Evolutionary conservation across 2,113 vertebrate species (phyloP).

Genomic region (Puntigrus tetrazona): DNA sequence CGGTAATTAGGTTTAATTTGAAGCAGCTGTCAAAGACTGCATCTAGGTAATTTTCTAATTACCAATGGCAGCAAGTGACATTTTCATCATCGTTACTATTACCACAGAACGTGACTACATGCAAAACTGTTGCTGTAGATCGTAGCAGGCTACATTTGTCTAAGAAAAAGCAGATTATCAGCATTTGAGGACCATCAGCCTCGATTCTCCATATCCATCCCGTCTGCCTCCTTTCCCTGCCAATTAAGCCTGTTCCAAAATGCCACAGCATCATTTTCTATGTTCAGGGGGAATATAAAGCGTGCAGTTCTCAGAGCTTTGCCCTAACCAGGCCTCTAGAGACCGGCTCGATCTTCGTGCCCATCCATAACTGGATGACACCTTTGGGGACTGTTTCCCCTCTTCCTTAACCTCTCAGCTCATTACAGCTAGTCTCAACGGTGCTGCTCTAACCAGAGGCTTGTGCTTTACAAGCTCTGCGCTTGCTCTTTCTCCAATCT

Average conservation of each 20-base stretch:
- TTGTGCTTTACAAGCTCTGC: conserved; percentile 81
- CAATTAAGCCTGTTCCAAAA: conserved; percentile 72
- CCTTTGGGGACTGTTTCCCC: conserved; percentile 84
- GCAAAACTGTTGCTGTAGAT: not conserved
- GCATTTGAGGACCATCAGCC: conserved; percentile 24
- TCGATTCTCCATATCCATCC: conserved; percentile 38
- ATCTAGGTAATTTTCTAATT: conserved; percentile 13
- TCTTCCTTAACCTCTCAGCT: conserved; percentile 83
- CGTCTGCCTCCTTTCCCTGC: conserved; percentile 56
- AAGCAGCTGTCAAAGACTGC: conserved; percentile 32
- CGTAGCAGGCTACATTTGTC: not conserved
- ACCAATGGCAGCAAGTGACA: conserved; percentile 9
- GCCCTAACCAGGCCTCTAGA: conserved; percentile 71
- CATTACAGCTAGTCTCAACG: conserved; percentile 85
- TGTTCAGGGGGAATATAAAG: conserved; percentile 63
- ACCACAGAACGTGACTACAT: conserved; percentile 20
- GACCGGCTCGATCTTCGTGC: conserved; percentile 57
- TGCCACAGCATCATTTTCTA: conserved; percentile 68
- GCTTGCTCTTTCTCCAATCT: conserved; percentile 72
- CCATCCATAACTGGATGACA: conserved; percentile 76
- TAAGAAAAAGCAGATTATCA: not conserved
- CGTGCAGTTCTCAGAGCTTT: conserved; percentile 65
- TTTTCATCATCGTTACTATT: conserved; percentile 14
- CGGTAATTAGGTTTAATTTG: conserved; percentile 22
- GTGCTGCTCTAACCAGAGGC: conserved; percentile 83